Percentiles rank a stretch among this genome's conserved stretches.
phyloP scores from a whole-genome alignment of 1,140 invertebrate species.

The Lordiphosa stackelbergi region DNA sequence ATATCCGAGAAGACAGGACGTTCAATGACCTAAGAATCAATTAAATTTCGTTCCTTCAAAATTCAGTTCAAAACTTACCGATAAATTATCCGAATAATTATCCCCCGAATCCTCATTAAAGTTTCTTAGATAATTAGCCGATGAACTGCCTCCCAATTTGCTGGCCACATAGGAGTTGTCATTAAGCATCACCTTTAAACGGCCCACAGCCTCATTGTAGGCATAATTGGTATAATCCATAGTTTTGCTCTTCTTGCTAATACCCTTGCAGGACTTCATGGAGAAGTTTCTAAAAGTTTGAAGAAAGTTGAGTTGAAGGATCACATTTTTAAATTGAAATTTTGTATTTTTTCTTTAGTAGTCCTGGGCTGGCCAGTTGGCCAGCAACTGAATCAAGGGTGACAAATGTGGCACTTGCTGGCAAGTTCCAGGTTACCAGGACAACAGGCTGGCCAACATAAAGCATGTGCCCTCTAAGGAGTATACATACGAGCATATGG shows the following conservation, averaged over 20 bases:
- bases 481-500: background rate
- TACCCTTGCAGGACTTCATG: conserved; percentile 70
- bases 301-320: conserved; percentile 14
- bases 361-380: conserved; percentile 28
- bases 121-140: conserved; percentile 59
- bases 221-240: conserved; percentile 89
- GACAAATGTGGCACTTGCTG: conserved; percentile 37
- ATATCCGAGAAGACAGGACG: conserved; percentile 75
- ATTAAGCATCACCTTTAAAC: conserved; percentile 85
- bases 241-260: conserved; percentile 79
- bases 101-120: conserved; percentile 79
- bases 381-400: conserved; percentile 39
- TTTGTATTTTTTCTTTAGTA: background rate
- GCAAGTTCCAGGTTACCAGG: conserved; percentile 40
- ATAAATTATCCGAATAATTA: conserved; percentile 77
- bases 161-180: conserved; percentile 82
- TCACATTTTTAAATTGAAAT: conserved; percentile 44
- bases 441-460: conserved; percentile 65
- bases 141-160: conserved; percentile 37
- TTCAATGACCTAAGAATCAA: conserved; percentile 53
- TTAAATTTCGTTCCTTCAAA: background rate
- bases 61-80: conserved; percentile 33
- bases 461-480: conserved; percentile 34
- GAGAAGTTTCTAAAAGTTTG: conserved; percentile 62
- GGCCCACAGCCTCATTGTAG: conserved; percentile 88